Conservation (phyloP, 2,797 vertebrate species). For the Petrocephalus schoutedeni region DNA sequence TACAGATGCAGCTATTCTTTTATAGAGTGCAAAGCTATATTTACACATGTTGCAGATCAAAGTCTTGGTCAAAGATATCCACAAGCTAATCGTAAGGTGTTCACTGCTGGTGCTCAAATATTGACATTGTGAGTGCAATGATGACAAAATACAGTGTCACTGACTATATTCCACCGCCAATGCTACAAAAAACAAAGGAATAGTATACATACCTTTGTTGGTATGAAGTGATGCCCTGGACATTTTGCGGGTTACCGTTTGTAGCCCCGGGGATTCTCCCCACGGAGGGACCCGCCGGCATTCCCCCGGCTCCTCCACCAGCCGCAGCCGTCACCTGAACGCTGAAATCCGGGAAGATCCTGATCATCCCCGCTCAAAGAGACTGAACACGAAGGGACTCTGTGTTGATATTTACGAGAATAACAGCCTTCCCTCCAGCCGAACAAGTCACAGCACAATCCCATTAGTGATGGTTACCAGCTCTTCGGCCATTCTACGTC, state of each 20-base stretch:
- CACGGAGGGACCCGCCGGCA: slow-evolving; percentile 73
- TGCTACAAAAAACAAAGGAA: not conserved
- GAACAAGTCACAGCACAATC: slow-evolving; percentile 73
- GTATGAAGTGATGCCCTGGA: slow-evolving; percentile 86
- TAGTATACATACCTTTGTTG: slow-evolving; percentile 85
- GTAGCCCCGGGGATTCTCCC: slow-evolving; percentile 72
- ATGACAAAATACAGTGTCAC: slow-evolving; percentile 13
- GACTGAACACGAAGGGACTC: slow-evolving; percentile 50
- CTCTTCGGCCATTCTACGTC: slow-evolving; percentile 55
- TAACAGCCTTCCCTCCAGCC: slow-evolving; percentile 63
- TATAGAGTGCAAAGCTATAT: not conserved
- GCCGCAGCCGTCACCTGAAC: slow-evolving; percentile 93
- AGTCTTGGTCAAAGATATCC: slow-evolving; percentile 8
- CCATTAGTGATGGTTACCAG: slow-evolving; percentile 67
- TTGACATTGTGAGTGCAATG: not conserved
- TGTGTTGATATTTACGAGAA: slow-evolving; percentile 51
- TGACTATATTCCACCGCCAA: not conserved
- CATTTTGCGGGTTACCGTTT: slow-evolving; percentile 85
- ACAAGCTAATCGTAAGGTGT: not conserved
- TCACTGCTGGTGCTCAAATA: not conserved
- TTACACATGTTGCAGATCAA: slow-evolving; percentile 1
- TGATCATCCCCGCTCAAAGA: slow-evolving; percentile 74
- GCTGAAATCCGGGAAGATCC: slow-evolving; percentile 99
- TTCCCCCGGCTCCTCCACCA: slow-evolving; percentile 67
- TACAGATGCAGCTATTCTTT: not conserved